Conservation (phyloP, 2,797 vertebrate species). For the Sebastes oblongus region DNA sequence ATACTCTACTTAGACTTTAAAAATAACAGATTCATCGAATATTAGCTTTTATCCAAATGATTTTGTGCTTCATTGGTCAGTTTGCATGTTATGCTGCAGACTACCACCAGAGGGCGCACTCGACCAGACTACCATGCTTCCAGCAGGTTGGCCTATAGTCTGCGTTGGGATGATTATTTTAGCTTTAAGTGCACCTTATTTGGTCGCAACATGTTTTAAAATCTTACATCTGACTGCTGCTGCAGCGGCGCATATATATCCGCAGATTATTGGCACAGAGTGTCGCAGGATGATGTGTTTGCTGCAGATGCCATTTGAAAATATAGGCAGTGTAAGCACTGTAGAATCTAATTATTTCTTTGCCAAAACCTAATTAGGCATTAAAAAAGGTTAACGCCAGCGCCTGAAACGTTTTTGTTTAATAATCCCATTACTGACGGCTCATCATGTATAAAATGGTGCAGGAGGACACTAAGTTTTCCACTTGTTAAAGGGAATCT, state of each 20-base stretch:
- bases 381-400: slow-evolving; percentile 99
- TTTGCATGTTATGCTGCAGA: fast-evolving
- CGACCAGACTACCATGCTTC: neutral
- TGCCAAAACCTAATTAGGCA: slow-evolving; percentile 99
- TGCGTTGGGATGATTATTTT: slow-evolving; percentile 61
- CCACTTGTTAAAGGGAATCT: slow-evolving; percentile 95
- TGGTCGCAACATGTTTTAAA: slow-evolving; percentile 94
- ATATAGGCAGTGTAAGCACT: slow-evolving; percentile 99
- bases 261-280: slow-evolving; percentile 87
- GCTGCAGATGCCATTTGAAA: slow-evolving; percentile 96
- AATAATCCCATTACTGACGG: slow-evolving; percentile 99
- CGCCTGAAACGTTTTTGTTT: slow-evolving; percentile 99
- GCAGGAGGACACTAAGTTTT: slow-evolving; percentile 99
- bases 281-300: slow-evolving; percentile 90
- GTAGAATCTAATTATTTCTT: slow-evolving; percentile 99
- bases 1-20: fast-evolving
- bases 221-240: slow-evolving; percentile 82
- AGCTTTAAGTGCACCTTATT: slow-evolving; percentile 83
- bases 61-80: neutral
- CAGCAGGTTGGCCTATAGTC: slow-evolving; percentile 10
- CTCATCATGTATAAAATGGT: slow-evolving; percentile 99
- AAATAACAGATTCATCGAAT: neutral
- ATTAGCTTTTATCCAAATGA: no score
- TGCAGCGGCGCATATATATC: slow-evolving; percentile 80
- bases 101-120: slow-evolving; percentile 54